phyloP scores from a whole-genome alignment of 2,113 vertebrate species.

The Taurulus bubalis region DNA sequence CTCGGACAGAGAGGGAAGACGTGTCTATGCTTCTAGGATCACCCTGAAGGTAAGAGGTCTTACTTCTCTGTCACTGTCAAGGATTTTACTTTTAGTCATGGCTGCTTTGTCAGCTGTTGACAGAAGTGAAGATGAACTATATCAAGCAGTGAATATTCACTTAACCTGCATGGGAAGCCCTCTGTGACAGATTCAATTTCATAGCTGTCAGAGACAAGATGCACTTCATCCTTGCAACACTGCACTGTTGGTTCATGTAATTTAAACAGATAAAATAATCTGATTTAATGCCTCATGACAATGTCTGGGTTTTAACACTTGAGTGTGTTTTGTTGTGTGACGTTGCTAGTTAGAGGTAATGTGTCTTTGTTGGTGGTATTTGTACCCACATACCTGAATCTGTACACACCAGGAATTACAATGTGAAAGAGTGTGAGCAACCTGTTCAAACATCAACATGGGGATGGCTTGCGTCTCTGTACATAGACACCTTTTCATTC shows the following conservation, averaged over 20 bases:
- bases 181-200: conserved; percentile 40
- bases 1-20: conserved; percentile 42
- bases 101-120: conserved; percentile 44
- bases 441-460: conserved; percentile 71
- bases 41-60: conserved; percentile 75
- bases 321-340: conserved; percentile 13
- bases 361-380: conserved; percentile 40
- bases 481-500: conserved; percentile 66
- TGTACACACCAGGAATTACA: conserved; percentile 58
- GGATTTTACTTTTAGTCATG: conserved; percentile 32
- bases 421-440: conserved; percentile 62
- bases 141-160: conserved; percentile 27
- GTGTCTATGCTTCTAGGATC: conserved; percentile 38
- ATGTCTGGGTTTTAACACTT: not conserved
- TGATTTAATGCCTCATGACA: not conserved
- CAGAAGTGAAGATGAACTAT: conserved; percentile 21
- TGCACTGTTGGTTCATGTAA: not conserved
- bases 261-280: not conserved
- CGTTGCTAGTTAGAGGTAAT: conserved; percentile 2
- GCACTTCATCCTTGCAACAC: conserved; percentile 27
- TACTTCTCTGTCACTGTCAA: conserved; percentile 29
- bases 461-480: conserved; percentile 57
- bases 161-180: conserved; percentile 14
- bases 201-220: conserved; percentile 34
- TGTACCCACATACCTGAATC: conserved; percentile 52